Percentiles rank a stretch among this genome's conserved stretches.
Conservation (phyloP, 2,113 vertebrate genomes). For the Brachionichthys hirsutus region DNA sequence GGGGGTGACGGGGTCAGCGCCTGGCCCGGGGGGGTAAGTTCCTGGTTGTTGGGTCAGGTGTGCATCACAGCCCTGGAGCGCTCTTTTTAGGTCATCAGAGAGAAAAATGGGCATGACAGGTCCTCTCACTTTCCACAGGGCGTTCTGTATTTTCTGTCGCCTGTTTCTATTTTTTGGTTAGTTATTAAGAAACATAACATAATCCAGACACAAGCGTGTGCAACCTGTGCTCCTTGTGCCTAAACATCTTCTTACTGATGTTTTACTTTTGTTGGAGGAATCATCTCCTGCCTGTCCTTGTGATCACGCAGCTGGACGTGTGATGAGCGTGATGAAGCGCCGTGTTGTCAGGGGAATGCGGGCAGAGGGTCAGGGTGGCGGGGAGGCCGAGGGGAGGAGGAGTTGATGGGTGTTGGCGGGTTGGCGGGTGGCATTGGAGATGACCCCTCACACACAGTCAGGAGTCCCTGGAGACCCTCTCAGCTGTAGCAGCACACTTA, state of each 20-base stretch:
- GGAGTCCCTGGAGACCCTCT: constrained; percentile 55
- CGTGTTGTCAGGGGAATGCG: constrained; percentile 52
- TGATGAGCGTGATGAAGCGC: constrained; percentile 43
- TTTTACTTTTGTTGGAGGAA: constrained; percentile 2
- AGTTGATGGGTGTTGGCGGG: constrained; percentile 1
- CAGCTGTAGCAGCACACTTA: constrained; percentile 68
- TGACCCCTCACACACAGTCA: constrained; percentile 56
- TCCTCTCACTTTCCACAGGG: constrained; percentile 36
- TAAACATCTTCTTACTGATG: too few species aligned
- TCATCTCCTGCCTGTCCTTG: constrained; percentile 19
- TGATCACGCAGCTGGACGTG: constrained; percentile 48
- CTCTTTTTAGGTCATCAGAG: constrained; percentile 36
- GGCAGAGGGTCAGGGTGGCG: not conserved
- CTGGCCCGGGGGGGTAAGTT: constrained; percentile 35
- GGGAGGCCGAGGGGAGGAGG: constrained; percentile 1
- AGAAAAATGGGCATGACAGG: constrained; percentile 27
- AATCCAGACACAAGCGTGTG: too few species aligned
- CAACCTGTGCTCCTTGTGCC: too few species aligned
- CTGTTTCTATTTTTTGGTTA: constrained; percentile 12
- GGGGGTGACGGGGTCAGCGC: constrained; percentile 56
- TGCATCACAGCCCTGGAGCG: constrained; percentile 11
- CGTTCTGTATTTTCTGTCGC: constrained; percentile 1
- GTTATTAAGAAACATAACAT: too few species aligned
- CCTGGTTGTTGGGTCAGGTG: constrained; percentile 37
- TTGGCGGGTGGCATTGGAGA: constrained; percentile 18